Percentiles rank a stretch among this genome's conserved stretches.
Evolutionary conservation across 1,140 invertebrate species (phyloP).

Genomic region (Druon quercuslanigerum): DNA sequence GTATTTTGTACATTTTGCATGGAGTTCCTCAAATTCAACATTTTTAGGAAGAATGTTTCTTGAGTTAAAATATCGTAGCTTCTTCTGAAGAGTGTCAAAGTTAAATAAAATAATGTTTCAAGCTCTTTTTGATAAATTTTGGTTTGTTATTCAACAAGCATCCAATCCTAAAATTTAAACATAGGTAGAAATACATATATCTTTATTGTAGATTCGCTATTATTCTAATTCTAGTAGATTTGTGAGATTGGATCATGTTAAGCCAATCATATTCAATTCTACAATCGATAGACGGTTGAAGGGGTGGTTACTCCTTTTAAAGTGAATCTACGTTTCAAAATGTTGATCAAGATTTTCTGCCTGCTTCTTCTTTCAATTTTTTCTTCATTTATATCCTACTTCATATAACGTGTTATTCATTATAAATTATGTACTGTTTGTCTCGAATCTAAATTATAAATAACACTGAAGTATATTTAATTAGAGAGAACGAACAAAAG

Average conservation of each 20-base stretch:
- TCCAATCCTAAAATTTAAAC: no score
- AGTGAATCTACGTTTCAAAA: neutral
- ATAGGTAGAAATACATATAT: neutral
- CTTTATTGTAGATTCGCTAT: neutral
- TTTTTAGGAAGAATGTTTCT: no score
- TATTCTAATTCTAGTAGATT: neutral
- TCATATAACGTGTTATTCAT: neutral
- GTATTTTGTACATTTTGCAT: no score
- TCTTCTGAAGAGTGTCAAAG: no score
- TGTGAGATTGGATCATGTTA: constrained; percentile 11
- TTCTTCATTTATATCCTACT: no score
- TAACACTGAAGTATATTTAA: neutral
- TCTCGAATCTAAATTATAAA: neutral
- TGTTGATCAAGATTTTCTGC: no score
- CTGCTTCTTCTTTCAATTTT: no score
- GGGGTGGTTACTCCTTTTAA: neutral
- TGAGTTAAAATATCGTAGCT: no score
- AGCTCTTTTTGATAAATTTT: no score
- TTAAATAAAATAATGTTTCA: no score
- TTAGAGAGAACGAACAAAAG: neutral
- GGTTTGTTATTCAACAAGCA: no score
- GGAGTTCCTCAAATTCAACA: no score
- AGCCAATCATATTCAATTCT: neutral
- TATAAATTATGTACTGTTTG: neutral
- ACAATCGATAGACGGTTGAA: neutral